Percentiles rank a stretch among this genome's conserved stretches.
Evolutionary conservation across 2,113 vertebrate genomes (phyloP).

Genomic region (Trogon surrucura): DNA sequence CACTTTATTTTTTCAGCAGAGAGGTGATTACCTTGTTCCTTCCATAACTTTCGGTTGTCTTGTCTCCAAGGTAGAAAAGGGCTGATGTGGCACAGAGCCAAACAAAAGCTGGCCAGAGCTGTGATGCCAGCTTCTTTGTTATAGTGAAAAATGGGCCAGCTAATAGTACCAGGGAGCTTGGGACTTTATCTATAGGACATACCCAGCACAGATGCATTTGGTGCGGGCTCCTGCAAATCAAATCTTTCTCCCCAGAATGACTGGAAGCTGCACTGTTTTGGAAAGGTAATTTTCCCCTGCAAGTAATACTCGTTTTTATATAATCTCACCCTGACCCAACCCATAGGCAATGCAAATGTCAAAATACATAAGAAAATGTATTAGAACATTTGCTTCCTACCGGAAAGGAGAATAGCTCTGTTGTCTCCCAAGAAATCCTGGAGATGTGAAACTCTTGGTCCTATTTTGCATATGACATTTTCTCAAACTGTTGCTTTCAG

Average conservation of each 20-base stretch:
- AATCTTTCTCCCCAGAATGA: background rate
- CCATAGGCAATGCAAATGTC: background rate
- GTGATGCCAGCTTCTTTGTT: background rate
- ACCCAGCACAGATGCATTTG: background rate
- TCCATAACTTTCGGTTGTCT: background rate
- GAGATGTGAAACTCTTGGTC: slow-evolving; percentile 2
- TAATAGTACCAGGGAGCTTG: background rate
- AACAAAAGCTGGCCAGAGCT: background rate
- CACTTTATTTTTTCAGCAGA: background rate
- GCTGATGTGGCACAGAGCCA: background rate
- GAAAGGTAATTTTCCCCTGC: background rate
- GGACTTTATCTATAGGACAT: background rate
- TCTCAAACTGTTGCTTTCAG: background rate
- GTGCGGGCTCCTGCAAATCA: background rate
- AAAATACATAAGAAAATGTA: background rate
- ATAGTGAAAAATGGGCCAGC: background rate
- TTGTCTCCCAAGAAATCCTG: background rate
- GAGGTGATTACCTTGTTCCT: background rate
- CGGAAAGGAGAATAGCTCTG: background rate
- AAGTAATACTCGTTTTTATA: background rate
- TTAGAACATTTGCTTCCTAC: background rate
- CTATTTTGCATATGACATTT: slow-evolving; percentile 6
- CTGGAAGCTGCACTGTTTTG: background rate
- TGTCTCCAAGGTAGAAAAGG: background rate
- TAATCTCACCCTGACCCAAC: background rate